Conservation (phyloP, 2,888 invertebrate species). For the Latheticus oryzae region DNA sequence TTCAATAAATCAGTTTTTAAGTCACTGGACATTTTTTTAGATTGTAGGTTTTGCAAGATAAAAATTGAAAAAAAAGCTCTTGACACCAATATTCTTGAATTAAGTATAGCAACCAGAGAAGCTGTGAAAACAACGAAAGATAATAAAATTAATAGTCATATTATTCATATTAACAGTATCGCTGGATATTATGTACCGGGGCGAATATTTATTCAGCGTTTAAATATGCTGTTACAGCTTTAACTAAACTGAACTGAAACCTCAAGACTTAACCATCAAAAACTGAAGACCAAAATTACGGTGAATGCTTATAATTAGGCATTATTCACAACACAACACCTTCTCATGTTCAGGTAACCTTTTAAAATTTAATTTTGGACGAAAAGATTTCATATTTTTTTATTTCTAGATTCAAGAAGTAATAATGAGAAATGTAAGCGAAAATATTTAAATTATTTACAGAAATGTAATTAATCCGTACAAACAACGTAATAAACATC, state of each 20-base stretch:
- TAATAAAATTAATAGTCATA: constrained; percentile 53
- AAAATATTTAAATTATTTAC: too few species aligned
- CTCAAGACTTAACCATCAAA: constrained; percentile 34
- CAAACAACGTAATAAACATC: too few species aligned
- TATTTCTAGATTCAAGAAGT: constrained; percentile 42
- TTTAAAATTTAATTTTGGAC: too few species aligned
- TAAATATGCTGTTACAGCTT: constrained; percentile 46
- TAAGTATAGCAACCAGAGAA: constrained; percentile 51
- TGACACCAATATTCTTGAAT: constrained; percentile 46
- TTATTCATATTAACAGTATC: constrained; percentile 56
- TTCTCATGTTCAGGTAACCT: constrained; percentile 38
- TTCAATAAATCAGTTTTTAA: constrained; percentile 46
- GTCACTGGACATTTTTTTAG: too few species aligned
- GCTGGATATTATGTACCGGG: constrained; percentile 51
- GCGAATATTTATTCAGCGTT: constrained; percentile 47
- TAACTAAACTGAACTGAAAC: too few species aligned
- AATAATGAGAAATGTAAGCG: too few species aligned
- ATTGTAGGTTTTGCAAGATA: too few species aligned
- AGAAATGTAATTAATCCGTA: too few species aligned
- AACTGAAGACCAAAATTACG: constrained; percentile 41
- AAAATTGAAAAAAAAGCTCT: constrained; percentile 41
- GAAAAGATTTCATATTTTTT: not conserved
- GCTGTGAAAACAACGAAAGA: constrained; percentile 52
- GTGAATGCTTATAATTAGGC: constrained; percentile 40
- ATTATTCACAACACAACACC: constrained; percentile 36